Evolutionary conservation across 2,888 invertebrate genomes (phyloP), one percentile per base, ranked within the genome.

Genomic region (Trissoscelio sp.): DNA sequence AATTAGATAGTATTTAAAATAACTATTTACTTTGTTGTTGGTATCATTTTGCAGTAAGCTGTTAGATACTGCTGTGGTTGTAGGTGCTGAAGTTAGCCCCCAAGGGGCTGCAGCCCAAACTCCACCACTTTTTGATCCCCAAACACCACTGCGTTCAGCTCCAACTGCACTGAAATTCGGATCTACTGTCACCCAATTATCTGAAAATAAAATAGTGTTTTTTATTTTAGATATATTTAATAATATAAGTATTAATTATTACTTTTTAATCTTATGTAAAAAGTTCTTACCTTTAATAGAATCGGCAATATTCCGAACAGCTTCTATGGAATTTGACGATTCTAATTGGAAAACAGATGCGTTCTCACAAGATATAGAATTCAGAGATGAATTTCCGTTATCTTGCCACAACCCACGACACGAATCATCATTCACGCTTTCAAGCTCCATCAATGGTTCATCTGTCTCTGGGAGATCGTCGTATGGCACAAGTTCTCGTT

Each of bases 41-140:
- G n/a, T 28, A 28, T 28, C 28, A 28, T n/a, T n/a, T 28, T 44
- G 44, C 11, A 44, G 81, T 16, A 86, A 80, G 9, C 85, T 83
- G 14, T 84, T 77, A 37, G 86, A 81, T 77, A 86, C 88, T 51
- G 88, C 79, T 14, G 86, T 67, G 18, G 91, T 62, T 42, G 87
- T 74, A 16, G 90, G 89, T 55, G 89, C 90, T 86, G 92, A 86
- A 14, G 92, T 85, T 18, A 90, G 88, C 53, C 90, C 91, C 91
- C 91, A 91, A 6, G 91, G 91, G 34, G 90, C 89, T 0, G 92
- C 91, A 18, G 91, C 89, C 91, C 91, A 92, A 34, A 92, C 89
- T 57, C 91, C 90, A 24, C 91, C 91, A 5, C 89, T 91, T 67
- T 91, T 91, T 55, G 89, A 86, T 37, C 91, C 91, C 92, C 92